phyloP scores from a whole-genome alignment of 2,113 vertebrate genomes.

The Meleagris gallopavo region DNA sequence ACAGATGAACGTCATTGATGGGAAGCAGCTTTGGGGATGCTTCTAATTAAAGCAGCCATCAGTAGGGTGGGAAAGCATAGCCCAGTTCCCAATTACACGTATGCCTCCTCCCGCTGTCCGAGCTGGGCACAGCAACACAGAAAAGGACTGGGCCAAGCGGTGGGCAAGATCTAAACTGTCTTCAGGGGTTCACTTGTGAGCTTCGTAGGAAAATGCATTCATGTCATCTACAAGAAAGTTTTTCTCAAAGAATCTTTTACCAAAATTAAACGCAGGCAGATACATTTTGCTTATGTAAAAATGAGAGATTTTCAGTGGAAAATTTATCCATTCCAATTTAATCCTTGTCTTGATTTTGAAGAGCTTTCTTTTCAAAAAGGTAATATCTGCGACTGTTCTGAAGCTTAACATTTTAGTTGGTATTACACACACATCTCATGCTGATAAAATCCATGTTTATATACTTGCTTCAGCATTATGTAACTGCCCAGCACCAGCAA shows the following conservation, averaged over 20 bases:
- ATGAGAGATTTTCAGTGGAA: not conserved
- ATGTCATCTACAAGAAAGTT: not conserved
- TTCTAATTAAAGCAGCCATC: conserved; percentile 28
- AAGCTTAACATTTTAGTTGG: not conserved
- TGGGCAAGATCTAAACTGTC: not conserved
- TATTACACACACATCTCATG: not conserved
- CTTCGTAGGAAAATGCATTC: not conserved
- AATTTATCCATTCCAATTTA: fast-evolving
- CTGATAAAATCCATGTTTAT: not conserved
- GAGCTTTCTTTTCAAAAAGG: not conserved
- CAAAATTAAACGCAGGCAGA: not conserved
- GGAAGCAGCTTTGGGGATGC: conserved; percentile 2
- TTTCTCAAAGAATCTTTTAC: not conserved
- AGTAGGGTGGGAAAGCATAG: not conserved
- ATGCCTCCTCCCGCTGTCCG: not conserved
- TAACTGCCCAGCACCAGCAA: not conserved
- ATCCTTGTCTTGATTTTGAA: not conserved
- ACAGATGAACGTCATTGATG: not conserved
- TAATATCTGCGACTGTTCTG: not conserved
- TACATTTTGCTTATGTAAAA: not conserved
- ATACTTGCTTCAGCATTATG: not conserved
- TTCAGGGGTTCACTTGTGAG: not conserved
- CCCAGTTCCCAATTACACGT: not conserved
- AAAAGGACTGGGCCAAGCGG: not conserved
- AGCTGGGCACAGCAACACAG: not conserved